phyloP scores from a whole-genome alignment of 35 echinoderm and acorn worm species.

The Heliocidaris erythrogramma region DNA sequence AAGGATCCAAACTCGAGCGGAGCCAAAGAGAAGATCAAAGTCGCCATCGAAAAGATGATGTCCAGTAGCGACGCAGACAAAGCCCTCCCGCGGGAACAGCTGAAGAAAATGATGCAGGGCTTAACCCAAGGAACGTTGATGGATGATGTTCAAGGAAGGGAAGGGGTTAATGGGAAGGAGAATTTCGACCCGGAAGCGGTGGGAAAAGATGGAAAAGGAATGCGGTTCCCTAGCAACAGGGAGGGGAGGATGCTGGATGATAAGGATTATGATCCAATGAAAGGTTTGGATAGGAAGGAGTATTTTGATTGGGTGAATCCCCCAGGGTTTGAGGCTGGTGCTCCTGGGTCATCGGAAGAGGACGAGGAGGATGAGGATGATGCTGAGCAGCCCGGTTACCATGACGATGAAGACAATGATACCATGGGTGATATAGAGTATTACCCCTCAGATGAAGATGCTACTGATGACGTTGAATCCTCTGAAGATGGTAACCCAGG shows the following conservation, averaged over 20 bases:
- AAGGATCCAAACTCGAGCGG: conserved; percentile 23
- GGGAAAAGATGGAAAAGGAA: background rate
- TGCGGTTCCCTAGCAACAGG: background rate
- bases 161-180: background rate
- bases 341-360: background rate
- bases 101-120: conserved; percentile 29
- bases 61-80: background rate
- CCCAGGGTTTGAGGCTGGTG: conserved; percentile 14
- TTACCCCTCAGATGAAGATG: conserved; percentile 29
- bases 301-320: conserved; percentile 48
- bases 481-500: background rate
- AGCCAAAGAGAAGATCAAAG: conserved; percentile 14
- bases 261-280: conserved; percentile 41
- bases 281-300: conserved; percentile 20
- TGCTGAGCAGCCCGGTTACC: background rate
- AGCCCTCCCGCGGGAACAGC: background rate
- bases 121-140: background rate
- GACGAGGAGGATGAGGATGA: conserved; percentile 16
- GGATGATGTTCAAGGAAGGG: background rate
- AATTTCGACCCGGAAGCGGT: conserved; percentile 1
- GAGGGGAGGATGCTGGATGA: background rate
- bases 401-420: conserved; percentile 15
- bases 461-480: background rate
- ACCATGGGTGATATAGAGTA: background rate
- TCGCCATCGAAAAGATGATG: conserved; percentile 45